Base-by-base conservation (phyloP, 2,797 vertebrate species). In the Sebastes variabilis region DNA sequence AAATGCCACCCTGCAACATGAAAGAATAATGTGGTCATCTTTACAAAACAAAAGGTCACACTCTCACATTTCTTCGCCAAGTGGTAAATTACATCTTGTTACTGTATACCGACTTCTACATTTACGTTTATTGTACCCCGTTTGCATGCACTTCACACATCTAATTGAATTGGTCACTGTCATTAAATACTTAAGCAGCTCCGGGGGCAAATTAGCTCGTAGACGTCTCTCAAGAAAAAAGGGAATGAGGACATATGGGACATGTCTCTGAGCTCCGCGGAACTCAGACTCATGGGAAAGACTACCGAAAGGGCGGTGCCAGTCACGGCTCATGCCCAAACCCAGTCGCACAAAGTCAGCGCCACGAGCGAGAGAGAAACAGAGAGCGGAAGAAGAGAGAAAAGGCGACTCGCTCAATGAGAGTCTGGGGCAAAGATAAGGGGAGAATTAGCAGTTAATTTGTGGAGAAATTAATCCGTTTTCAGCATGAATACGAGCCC, bases 381-480 rank as follows among this genome's bases (percentile, higher is more conserved):
- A 13, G 75, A 60, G 79, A 77, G 71, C 18, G 25, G 65, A 29
- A 49, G 81, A 86, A 80, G 79, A 82, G 71, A 88, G 38, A 42
- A 42, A 59, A 83, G 86, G 80, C 79, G 10, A 66, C 80, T 89
- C 73, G 30, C 90, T 93, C 90, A 90, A 91, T 93, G 86, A 85
- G 87, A 93, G 91, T 92, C 93, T 86, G 80, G 88, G 89, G 83
- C 89, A 87, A 84, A 94, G 94, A 95, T 95, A 95, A 95, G 90
- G 85, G 85, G 89, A 90, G 93, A 95, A 95, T 95, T 95, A 94
- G 90, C 88, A 86, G 93, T 94, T 95, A 87, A 95, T 95, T 96
- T 96, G 93, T 79, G 83, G 76, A 86, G 90, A 91, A 95, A 96
- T 95, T 93, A 95, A 96, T 95, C 95, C 87, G 60, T 94, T 95